Conservation (phyloP, 2,797 vertebrate genomes). For the Tangara arthus region DNA sequence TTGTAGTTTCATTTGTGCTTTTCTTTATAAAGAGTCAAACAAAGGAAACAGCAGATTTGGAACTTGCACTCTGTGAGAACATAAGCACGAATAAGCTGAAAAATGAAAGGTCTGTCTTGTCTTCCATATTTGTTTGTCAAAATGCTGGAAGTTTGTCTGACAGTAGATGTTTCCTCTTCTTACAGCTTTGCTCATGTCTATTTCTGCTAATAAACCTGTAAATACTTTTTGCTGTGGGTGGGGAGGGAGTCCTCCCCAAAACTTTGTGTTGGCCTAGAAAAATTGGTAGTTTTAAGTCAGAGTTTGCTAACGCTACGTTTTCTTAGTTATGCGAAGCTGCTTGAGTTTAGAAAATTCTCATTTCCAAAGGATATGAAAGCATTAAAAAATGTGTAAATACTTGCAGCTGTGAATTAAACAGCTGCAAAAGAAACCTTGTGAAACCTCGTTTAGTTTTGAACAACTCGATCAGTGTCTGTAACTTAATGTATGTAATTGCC, state of each 20-base stretch:
- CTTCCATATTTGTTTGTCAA: not conserved
- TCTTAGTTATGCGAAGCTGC: not conserved
- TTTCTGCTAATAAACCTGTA: not conserved
- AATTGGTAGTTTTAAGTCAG: not conserved
- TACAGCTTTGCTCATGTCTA: not conserved
- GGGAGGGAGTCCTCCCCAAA: not conserved
- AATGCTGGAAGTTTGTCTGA: not conserved
- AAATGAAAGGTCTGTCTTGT: not conserved
- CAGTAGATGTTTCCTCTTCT: not conserved
- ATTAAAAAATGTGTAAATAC: not conserved
- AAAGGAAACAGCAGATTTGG: not conserved
- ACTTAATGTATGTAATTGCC: not conserved
- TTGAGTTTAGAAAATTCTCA: not conserved
- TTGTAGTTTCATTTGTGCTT: not conserved
- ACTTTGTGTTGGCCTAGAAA: not conserved
- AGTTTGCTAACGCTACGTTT: accelerated
- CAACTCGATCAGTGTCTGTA: not conserved
- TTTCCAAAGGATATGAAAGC: not conserved
- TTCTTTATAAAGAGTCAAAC: not conserved
- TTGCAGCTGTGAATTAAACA: not conserved
- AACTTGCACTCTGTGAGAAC: not conserved
- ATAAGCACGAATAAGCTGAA: not conserved
- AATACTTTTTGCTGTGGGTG: not conserved
- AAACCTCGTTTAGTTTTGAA: not conserved
- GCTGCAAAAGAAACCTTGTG: not conserved